Percentiles rank a stretch among this genome's conserved stretches.
phyloP scores from a whole-genome alignment of 1,140 invertebrate genomes.

The Drosophila ambigua region DNA sequence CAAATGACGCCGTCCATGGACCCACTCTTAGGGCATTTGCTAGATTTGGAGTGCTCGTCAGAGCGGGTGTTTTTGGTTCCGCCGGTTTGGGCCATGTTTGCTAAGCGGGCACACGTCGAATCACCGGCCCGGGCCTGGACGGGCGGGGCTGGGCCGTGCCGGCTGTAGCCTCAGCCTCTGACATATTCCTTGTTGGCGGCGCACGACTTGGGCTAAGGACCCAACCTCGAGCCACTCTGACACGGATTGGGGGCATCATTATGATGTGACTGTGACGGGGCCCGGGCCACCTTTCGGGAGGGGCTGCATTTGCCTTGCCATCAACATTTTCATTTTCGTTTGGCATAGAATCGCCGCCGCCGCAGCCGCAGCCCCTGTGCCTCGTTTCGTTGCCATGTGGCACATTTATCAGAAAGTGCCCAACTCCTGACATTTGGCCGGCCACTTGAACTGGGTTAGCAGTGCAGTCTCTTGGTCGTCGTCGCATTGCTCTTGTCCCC shows the following conservation, averaged over 20 bases:
- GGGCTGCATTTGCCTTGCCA: slow-evolving; percentile 38
- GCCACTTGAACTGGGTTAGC: slow-evolving; percentile 74
- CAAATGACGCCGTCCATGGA: slow-evolving; percentile 1
- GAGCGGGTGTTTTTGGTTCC: slow-evolving; percentile 44
- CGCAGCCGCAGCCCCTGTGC: background rate
- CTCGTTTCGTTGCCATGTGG: slow-evolving; percentile 52
- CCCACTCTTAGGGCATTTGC: slow-evolving; percentile 60
- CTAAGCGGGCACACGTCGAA: slow-evolving; percentile 78
- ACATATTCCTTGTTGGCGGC: slow-evolving; percentile 79
- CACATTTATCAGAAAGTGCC: slow-evolving; percentile 79
- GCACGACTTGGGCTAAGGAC: slow-evolving; percentile 70
- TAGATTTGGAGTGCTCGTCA: slow-evolving; percentile 74
- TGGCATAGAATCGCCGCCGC: slow-evolving; percentile 47
- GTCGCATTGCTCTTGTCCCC: slow-evolving; percentile 23
- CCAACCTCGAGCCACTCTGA: slow-evolving; percentile 43
- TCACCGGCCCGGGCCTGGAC: slow-evolving; percentile 38
- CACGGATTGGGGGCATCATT: slow-evolving; percentile 77
- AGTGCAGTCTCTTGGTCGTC: slow-evolving; percentile 24
- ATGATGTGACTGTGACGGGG: slow-evolving; percentile 73
- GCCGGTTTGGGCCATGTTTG: slow-evolving; percentile 58
- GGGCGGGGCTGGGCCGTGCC: slow-evolving; percentile 13
- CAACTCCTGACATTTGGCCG: slow-evolving; percentile 70
- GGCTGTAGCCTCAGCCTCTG: slow-evolving; percentile 61
- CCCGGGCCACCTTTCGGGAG: slow-evolving; percentile 69
- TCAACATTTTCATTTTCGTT: slow-evolving; percentile 75